A percentile compares a stretch with the other conserved stretches of the same genome.
phyloP scores from a whole-genome alignment of 2,888 invertebrate species.

The Tipula vernalis region DNA sequence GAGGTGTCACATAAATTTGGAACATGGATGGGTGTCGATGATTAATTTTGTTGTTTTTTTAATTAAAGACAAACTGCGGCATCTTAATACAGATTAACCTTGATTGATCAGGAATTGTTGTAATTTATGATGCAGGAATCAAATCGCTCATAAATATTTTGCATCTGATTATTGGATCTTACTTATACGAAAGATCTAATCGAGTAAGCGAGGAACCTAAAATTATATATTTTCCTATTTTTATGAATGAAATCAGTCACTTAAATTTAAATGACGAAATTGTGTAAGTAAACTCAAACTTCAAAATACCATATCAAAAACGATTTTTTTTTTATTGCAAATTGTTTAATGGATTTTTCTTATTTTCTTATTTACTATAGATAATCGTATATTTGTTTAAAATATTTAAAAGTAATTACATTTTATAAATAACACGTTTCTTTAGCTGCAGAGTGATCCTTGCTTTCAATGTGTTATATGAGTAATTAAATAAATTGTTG shows the following conservation, averaged over 20 bases:
- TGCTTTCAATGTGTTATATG: neutral
- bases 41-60: neutral
- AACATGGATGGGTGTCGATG: neutral
- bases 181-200: neutral
- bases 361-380: neutral
- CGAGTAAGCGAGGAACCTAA: neutral
- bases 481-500: neutral
- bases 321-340: neutral
- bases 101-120: neutral
- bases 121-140: too few species aligned
- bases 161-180: too few species aligned
- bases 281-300: neutral
- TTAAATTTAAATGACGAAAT: neutral
- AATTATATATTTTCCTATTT: neutral
- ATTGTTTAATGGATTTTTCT: neutral
- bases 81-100: neutral
- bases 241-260: neutral
- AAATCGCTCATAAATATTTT: too few species aligned
- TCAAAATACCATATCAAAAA: neutral
- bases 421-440: neutral
- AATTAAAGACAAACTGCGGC: neutral
- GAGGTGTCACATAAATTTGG: neutral
- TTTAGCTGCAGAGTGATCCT: neutral
- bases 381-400: neutral
- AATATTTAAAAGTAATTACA: neutral